phyloP scores from a whole-genome alignment of 2,113 vertebrate genomes.

The Procavia capensis region DNA sequence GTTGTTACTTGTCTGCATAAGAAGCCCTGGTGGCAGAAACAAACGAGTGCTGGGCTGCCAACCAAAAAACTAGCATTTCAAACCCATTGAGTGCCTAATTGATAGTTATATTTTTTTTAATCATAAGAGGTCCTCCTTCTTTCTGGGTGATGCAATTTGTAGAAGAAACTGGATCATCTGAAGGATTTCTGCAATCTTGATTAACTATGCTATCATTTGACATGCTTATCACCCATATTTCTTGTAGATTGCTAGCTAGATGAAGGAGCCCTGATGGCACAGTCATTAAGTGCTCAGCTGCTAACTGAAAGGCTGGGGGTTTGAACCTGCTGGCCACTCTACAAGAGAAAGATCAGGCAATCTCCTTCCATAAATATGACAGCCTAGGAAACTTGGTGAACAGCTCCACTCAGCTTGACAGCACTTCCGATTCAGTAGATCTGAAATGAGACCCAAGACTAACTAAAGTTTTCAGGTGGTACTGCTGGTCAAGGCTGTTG shows the following conservation, averaged over 20 bases:
- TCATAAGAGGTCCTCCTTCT: not conserved
- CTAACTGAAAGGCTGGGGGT: not conserved
- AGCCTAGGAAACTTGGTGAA: not conserved
- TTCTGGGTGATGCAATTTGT: not conserved
- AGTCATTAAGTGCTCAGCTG: not conserved
- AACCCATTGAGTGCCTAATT: not conserved
- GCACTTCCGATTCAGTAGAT: not conserved
- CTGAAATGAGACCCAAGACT: not conserved
- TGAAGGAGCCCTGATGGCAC: not conserved
- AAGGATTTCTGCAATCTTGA: not conserved
- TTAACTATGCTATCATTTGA: constrained; percentile 15
- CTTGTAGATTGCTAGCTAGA: not conserved
- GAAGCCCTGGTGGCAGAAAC: too few relatives aligned
- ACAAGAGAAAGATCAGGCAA: not conserved
- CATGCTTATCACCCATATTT: not conserved
- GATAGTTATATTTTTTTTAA: not conserved
- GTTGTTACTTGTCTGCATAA: too few relatives aligned
- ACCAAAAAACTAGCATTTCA: not conserved
- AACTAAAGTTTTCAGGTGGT: not conserved
- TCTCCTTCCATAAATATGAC: too few relatives aligned
- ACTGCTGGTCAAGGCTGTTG: not conserved
- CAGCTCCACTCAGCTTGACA: not conserved
- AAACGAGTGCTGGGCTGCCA: not conserved
- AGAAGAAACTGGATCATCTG: not conserved
- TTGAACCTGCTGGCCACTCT: not conserved